Percentiles rank a stretch among this genome's conserved stretches.
Evolutionary conservation across 2,888 invertebrate genomes (phyloP).

Genomic region (Thymelicus sylvestris): DNA sequence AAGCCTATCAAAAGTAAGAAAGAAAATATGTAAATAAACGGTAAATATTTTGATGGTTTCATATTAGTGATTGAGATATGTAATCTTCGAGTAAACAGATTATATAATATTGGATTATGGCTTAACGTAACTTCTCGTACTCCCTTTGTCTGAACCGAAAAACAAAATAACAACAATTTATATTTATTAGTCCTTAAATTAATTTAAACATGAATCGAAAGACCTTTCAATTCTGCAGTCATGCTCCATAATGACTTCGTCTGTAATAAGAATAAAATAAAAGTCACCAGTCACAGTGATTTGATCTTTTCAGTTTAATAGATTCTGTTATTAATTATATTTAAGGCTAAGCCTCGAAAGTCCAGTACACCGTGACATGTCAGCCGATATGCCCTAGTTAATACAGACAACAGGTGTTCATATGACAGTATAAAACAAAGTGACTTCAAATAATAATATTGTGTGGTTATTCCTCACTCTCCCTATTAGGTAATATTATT

Average conservation of each 20-base stretch:
- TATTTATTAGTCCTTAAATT: background rate
- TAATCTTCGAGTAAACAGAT: too few species aligned
- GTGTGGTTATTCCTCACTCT: background rate
- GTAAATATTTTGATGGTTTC: too few species aligned
- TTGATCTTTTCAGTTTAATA: conserved; percentile 16
- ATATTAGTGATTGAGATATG: too few species aligned
- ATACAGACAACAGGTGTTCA: conserved; percentile 18
- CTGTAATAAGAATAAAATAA: background rate
- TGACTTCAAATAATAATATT: background rate
- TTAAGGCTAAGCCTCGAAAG: conserved; percentile 20
- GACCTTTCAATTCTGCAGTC: conserved; percentile 14
- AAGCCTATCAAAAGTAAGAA: background rate
- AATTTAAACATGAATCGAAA: background rate
- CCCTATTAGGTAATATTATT: too few species aligned
- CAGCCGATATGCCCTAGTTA: conserved; percentile 28
- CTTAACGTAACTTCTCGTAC: too few species aligned
- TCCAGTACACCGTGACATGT: conserved; percentile 27
- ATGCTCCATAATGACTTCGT: conserved; percentile 19
- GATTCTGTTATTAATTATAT: conserved; percentile 11
- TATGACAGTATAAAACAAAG: conserved; percentile 4
- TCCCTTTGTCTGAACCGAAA: background rate
- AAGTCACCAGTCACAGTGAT: conserved; percentile 22
- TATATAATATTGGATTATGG: too few species aligned
- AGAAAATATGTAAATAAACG: background rate
- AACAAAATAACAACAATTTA: background rate